Evolutionary conservation across 2,888 invertebrate species (phyloP).

Genomic region (Lypha dubia): DNA sequence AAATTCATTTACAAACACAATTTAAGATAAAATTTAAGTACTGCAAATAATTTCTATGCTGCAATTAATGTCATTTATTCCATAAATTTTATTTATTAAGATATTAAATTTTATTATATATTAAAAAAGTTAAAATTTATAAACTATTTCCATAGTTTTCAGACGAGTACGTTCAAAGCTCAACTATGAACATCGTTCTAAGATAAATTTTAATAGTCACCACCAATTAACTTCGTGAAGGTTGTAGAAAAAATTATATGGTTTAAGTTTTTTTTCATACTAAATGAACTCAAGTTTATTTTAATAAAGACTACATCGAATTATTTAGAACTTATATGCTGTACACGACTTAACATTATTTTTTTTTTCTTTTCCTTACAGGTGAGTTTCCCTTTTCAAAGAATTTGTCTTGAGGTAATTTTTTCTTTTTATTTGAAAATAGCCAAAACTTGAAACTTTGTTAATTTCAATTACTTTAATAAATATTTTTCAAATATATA

Average conservation of each 20-base stretch:
- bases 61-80: not conserved
- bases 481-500: no score
- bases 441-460: not conserved
- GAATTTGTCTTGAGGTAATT: slow-evolving; percentile 7
- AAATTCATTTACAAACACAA: slow-evolving; percentile 8
- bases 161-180: no score
- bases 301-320: no score
- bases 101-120: not conserved
- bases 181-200: no score
- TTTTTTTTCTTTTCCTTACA: not conserved
- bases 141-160: no score
- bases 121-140: no score
- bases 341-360: not conserved
- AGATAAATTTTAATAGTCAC: no score
- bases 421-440: not conserved
- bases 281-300: no score
- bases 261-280: no score
- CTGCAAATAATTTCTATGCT: not conserved
- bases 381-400: slow-evolving; percentile 18
- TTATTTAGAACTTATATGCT: no score
- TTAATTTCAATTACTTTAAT: not conserved
- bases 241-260: no score
- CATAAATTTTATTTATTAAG: not conserved
- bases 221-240: no score
- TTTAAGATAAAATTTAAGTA: slow-evolving; percentile 17